Conservation (phyloP, 1,140 invertebrate species). For the Scaptomyza hsui region DNA sequence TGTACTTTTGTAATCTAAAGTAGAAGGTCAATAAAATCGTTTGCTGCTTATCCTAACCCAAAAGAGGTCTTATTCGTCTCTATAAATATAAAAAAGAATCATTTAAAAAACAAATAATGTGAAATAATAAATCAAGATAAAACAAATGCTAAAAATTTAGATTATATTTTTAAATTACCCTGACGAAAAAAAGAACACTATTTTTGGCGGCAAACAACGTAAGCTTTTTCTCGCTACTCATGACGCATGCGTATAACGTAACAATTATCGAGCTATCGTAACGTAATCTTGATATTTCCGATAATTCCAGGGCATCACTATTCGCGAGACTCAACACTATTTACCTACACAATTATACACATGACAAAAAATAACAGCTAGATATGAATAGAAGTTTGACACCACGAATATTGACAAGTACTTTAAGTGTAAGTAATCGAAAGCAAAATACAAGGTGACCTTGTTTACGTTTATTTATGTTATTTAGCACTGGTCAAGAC, state of each 20-base stretch:
- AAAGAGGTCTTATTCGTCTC: no score
- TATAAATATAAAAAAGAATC: no score
- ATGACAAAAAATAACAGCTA: slow-evolving; percentile 18
- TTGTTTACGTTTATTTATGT: background rate
- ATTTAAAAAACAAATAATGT: no score
- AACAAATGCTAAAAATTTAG: no score
- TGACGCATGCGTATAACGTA: slow-evolving; percentile 1
- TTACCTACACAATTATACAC: slow-evolving; percentile 13
- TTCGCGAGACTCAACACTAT: slow-evolving; percentile 5
- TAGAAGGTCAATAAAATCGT: no score
- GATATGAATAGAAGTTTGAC: slow-evolving; percentile 33
- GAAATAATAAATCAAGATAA: no score
- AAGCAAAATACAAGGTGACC: background rate
- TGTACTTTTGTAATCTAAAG: no score
- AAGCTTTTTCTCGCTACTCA: slow-evolving; percentile 4
- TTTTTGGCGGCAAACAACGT: slow-evolving; percentile 13
- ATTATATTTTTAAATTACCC: background rate
- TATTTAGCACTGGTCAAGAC: slow-evolving; percentile 27
- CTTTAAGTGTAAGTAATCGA: slow-evolving; percentile 28
- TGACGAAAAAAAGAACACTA: background rate
- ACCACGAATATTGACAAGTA: slow-evolving; percentile 20
- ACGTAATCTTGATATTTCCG: slow-evolving; percentile 5
- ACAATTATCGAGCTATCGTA: slow-evolving; percentile 13
- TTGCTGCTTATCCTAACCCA: no score
- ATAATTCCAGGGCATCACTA: slow-evolving; percentile 12